These are phyloP conservation scores for Onychomys leucogaster DNA, from an alignment of 2,797 vertebrate genomes.

Conservation along the genomic window DNA sequence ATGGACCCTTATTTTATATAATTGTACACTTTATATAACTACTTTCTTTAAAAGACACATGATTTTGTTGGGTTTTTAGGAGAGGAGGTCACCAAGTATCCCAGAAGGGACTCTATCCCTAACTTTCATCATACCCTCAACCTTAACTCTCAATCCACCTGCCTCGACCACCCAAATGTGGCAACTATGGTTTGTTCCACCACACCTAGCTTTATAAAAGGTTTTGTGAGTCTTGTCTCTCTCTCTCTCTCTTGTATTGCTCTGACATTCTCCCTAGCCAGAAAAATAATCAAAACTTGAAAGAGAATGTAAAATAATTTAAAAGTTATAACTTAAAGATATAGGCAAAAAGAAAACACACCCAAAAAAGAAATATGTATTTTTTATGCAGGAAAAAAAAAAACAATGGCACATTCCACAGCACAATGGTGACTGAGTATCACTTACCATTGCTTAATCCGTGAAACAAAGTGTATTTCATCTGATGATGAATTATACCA, in stretches of 20 bases:
- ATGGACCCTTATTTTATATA: neutral
- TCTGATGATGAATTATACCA: neutral
- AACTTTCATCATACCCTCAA: neutral
- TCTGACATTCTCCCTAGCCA: neutral
- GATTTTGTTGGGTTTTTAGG: neutral
- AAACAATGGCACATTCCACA: neutral
- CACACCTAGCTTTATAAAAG: neutral
- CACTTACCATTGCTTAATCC: neutral
- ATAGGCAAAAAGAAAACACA: neutral
- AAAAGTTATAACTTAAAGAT: neutral
- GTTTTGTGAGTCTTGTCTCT: neutral
- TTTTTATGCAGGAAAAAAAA: neutral
- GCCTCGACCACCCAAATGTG: neutral
- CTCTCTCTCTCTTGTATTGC: neutral
- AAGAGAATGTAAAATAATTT: neutral
- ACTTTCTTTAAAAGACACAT: neutral
- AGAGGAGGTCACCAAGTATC: neutral
- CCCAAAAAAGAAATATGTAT: neutral
- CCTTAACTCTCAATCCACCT: neutral
- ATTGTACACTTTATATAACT: neutral
- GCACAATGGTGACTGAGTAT: neutral
- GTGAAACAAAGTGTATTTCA: constrained; percentile 11
- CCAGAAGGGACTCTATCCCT: neutral
- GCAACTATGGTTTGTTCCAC: neutral
- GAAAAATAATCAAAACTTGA: constrained; percentile 12